Percentiles rank a stretch among this genome's conserved stretches.
Evolutionary conservation across 2,113 vertebrate species (phyloP).

Genomic region (Psittacara wagleri): DNA sequence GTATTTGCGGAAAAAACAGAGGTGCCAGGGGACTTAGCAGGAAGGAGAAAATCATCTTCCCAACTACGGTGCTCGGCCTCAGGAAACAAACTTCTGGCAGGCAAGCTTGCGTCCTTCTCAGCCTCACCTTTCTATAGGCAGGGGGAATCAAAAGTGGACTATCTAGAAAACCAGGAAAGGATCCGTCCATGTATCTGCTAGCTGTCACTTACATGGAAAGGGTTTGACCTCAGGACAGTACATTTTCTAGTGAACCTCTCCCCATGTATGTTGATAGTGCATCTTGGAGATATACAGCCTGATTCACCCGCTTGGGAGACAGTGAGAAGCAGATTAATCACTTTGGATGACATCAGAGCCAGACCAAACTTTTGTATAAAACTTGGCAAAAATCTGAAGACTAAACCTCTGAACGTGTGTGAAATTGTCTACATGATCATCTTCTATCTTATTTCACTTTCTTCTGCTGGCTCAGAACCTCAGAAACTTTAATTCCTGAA

Average conservation of each 20-base stretch:
- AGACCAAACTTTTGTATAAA: not conserved
- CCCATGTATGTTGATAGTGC: not conserved
- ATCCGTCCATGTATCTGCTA: not conserved
- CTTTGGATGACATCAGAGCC: not conserved
- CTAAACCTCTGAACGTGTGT: not conserved
- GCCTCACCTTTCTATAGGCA: not conserved
- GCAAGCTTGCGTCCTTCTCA: not conserved
- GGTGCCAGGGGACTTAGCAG: not conserved
- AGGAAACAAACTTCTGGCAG: not conserved
- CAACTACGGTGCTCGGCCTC: not conserved
- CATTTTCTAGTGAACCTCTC: not conserved
- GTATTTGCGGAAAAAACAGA: not conserved
- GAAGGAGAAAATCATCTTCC: not conserved
- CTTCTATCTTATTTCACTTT: not conserved
- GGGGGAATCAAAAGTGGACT: not conserved
- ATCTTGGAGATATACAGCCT: not conserved
- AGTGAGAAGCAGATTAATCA: not conserved
- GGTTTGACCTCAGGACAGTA: not conserved
- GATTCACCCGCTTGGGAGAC: not conserved
- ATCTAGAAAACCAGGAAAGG: not conserved
- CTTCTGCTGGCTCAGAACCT: not conserved
- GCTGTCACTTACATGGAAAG: not conserved
- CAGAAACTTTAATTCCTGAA: not conserved
- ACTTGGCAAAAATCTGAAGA: conserved; percentile 13
- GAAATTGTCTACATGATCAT: not conserved